Evolutionary conservation across 2,888 invertebrate genomes (phyloP).

Genomic region (Lymantria monacha): DNA sequence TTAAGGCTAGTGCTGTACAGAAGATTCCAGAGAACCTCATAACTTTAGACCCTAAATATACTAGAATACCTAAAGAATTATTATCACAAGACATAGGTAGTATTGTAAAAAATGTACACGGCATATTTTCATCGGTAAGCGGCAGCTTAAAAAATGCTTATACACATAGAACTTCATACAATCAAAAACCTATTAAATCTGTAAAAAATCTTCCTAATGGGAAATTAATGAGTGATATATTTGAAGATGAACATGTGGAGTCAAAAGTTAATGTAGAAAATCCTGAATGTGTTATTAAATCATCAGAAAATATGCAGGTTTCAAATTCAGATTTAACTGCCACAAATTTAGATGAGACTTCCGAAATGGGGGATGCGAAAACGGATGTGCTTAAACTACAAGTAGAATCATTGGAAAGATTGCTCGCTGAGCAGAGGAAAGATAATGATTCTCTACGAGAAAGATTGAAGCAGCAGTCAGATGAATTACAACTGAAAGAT

Average conservation of each 20-base stretch:
- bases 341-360: constrained; percentile 12
- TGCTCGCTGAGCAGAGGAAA: constrained; percentile 63
- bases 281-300: not conserved
- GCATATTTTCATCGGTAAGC: constrained; percentile 73
- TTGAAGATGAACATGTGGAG: constrained; percentile 54
- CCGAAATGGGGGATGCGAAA: constrained; percentile 29
- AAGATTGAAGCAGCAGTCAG: constrained; percentile 59
- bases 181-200: constrained; percentile 49
- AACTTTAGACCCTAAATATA: constrained; percentile 43
- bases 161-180: constrained; percentile 46
- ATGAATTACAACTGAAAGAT: constrained; percentile 65
- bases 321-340: constrained; percentile 12
- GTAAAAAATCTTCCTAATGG: constrained; percentile 55
- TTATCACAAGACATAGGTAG: constrained; percentile 68
- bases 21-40: constrained; percentile 52
- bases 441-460: constrained; percentile 60
- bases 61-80: constrained; percentile 64
- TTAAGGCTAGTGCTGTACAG: constrained; percentile 56
- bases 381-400: constrained; percentile 56
- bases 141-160: constrained; percentile 74
- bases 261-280: constrained; percentile 5
- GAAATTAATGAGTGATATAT: constrained; percentile 71
- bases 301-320: constrained; percentile 15
- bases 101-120: constrained; percentile 76
- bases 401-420: constrained; percentile 62